Conservation (phyloP, 2,797 vertebrate species). For the Enteromius paludinosus region DNA sequence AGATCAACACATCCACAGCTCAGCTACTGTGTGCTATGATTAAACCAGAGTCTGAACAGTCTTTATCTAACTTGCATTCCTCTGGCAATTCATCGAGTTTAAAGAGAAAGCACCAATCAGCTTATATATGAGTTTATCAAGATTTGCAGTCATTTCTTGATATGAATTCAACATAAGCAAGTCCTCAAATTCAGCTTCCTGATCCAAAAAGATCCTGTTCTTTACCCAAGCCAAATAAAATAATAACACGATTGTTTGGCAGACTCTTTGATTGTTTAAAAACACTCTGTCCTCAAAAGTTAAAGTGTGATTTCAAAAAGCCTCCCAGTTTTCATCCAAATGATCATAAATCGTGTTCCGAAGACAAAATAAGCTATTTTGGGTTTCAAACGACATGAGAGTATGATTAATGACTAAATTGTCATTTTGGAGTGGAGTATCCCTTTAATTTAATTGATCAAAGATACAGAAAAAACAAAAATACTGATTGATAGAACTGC, state of each 20-base stretch:
- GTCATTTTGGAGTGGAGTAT: no score
- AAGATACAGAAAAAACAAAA: not conserved
- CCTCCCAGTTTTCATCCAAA: no score
- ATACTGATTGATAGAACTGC: not conserved
- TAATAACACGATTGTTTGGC: not conserved
- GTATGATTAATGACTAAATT: no score
- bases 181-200: not conserved
- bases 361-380: no score
- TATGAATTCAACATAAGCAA: not conserved
- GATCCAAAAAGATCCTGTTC: not conserved
- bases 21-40: not conserved
- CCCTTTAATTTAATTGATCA: not conserved
- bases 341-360: no score
- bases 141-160: not conserved
- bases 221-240: not conserved
- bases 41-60: not conserved
- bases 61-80: slow-evolving; percentile 21
- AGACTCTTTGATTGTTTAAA: slow-evolving; percentile 3
- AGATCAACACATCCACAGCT: not conserved
- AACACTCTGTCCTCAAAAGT: not conserved
- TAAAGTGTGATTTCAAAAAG: no score
- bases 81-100: slow-evolving; percentile 18
- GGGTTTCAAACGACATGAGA: no score
- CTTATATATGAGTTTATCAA: not conserved
- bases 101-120: slow-evolving; percentile 27